Evolutionary conservation across 2,888 invertebrate species (phyloP).

Genomic region (Eristalis pertinax): DNA sequence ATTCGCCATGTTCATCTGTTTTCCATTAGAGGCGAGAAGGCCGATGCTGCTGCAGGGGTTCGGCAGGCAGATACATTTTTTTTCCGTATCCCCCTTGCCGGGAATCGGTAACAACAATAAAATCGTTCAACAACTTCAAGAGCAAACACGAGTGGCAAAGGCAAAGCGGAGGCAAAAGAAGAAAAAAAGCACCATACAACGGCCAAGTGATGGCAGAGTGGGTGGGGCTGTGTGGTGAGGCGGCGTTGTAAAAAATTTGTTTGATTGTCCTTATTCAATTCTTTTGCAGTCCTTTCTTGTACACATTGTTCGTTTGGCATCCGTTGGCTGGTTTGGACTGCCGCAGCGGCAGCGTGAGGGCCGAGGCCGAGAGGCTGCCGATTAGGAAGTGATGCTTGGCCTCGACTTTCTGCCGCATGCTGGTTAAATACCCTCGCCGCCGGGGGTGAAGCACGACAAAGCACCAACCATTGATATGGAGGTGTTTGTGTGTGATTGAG

Average conservation of each 20-base stretch:
- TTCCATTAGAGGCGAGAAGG: conserved; percentile 25
- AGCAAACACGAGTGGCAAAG: conserved; percentile 37
- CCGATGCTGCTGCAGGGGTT: conserved; percentile 2
- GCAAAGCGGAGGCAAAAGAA: too few relatives aligned
- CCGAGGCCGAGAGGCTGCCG: background rate
- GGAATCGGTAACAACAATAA: conserved; percentile 47
- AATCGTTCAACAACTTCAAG: conserved; percentile 43
- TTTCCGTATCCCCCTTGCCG: background rate
- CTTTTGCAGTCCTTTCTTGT: conserved; percentile 6
- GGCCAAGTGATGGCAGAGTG: background rate
- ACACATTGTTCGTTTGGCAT: background rate
- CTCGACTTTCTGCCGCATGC: conserved; percentile 28
- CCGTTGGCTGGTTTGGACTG: background rate
- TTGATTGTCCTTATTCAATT: conserved; percentile 59
- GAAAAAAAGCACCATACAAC: background rate
- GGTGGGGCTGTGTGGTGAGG: background rate
- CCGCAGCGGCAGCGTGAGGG: background rate
- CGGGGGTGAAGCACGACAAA: background rate
- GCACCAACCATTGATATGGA: background rate
- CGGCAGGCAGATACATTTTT: conserved; percentile 1
- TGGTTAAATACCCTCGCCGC: conserved; percentile 19
- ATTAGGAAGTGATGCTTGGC: conserved; percentile 37
- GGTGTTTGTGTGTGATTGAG: conserved; percentile 4
- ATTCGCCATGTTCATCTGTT: conserved; percentile 32
- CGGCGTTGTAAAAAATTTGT: conserved; percentile 40